A percentile compares a stretch with the other conserved stretches of the same genome.
Evolutionary conservation across 1,140 invertebrate genomes (phyloP).

Genomic region (Drosophila takahashii): DNA sequence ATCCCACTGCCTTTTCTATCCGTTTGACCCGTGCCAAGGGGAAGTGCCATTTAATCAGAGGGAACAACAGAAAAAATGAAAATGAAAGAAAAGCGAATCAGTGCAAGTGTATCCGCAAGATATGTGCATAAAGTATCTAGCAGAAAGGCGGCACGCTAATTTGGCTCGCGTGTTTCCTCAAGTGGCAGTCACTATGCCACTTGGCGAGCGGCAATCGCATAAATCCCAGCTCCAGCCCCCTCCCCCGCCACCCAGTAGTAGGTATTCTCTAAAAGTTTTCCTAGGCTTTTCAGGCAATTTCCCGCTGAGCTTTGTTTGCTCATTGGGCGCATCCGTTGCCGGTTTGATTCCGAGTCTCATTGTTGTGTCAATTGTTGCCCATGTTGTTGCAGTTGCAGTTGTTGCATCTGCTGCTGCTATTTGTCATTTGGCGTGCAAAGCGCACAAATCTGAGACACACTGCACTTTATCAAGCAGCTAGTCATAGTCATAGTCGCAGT

Average conservation of each 20-base stretch:
- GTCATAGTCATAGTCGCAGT: slow-evolving; percentile 38
- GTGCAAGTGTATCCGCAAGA: slow-evolving; percentile 65
- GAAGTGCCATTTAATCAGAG: slow-evolving; percentile 75
- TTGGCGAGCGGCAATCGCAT: slow-evolving; percentile 78
- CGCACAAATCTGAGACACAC: slow-evolving; percentile 74
- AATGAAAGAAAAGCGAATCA: slow-evolving; percentile 53
- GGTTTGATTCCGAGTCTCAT: slow-evolving; percentile 60
- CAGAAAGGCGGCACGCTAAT: slow-evolving; percentile 77
- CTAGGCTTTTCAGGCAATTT: slow-evolving; percentile 71
- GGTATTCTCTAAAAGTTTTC: slow-evolving; percentile 19
- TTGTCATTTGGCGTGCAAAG: slow-evolving; percentile 54
- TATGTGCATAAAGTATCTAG: slow-evolving; percentile 59
- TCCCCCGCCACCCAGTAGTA: slow-evolving; percentile 1
- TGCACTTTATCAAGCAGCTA: slow-evolving; percentile 68
- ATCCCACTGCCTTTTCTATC: slow-evolving; percentile 27
- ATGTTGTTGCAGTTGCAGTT: slow-evolving; percentile 43
- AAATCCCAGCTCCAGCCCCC: slow-evolving; percentile 36
- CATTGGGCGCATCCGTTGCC: slow-evolving; percentile 83
- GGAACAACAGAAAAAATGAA: slow-evolving; percentile 30
- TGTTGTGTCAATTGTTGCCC: slow-evolving; percentile 81
- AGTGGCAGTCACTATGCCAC: slow-evolving; percentile 80
- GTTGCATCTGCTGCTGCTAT: slow-evolving; percentile 49
- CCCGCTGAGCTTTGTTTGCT: slow-evolving; percentile 81
- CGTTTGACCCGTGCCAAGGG: slow-evolving; percentile 57
- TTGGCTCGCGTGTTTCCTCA: slow-evolving; percentile 81